Evolutionary conservation across 1,140 invertebrate genomes (phyloP).

Genomic region (Sitobion miscanthi): DNA sequence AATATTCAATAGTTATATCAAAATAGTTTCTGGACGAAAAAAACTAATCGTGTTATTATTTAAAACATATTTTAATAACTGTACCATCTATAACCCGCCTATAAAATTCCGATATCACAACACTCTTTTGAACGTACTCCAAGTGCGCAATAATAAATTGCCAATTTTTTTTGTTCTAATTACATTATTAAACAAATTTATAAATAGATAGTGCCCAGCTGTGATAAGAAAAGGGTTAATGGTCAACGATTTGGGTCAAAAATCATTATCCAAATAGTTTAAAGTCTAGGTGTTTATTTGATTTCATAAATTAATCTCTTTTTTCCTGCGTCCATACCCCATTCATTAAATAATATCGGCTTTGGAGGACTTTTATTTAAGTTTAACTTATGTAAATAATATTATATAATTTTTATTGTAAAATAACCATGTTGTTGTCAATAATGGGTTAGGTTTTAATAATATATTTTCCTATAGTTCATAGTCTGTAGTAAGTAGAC

Average conservation of each 20-base stretch:
- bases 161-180: constrained; percentile 8
- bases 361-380: background rate
- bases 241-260: constrained; percentile 4
- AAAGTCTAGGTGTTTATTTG: background rate
- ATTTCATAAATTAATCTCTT: background rate
- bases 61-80: background rate
- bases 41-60: background rate
- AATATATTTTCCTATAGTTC: background rate
- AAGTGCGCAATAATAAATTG: constrained; percentile 10
- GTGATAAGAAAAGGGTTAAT: background rate
- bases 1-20: background rate
- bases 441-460: background rate
- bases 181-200: constrained; percentile 18
- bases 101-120: constrained; percentile 12
- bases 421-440: background rate
- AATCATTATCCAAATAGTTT: background rate
- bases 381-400: background rate
- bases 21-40: background rate
- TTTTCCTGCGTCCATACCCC: background rate
- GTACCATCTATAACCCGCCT: background rate
- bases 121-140: background rate
- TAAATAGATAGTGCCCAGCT: background rate
- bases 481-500: background rate
- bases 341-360: background rate
- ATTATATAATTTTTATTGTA: background rate